A percentile compares a stretch with the other conserved stretches of the same genome.
Conservation (phyloP, 1,140 invertebrate genomes). For the Tetranychus urticae region DNA sequence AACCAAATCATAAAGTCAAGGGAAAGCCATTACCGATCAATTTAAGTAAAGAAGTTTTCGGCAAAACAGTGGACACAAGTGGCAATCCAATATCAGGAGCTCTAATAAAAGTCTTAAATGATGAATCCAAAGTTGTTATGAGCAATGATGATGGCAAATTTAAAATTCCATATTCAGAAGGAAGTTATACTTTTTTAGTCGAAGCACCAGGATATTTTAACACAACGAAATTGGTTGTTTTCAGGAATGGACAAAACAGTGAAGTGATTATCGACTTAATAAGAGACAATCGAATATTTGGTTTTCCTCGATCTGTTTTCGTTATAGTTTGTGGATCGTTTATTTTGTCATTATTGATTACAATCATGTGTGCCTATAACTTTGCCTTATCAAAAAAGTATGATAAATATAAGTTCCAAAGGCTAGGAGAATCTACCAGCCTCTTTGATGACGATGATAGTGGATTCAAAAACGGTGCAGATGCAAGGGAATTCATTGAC, state of each 20-base stretch:
- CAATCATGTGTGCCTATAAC: background rate
- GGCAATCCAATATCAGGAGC: background rate
- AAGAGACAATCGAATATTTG: background rate
- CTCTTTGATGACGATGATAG: slow-evolving; percentile 2
- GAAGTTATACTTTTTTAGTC: background rate
- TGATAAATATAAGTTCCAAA: background rate
- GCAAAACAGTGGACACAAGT: background rate
- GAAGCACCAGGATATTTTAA: background rate
- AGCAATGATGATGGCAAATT: background rate
- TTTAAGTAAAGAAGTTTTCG: background rate
- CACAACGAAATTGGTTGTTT: background rate
- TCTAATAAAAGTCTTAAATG: background rate
- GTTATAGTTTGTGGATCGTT: background rate
- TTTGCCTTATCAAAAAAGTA: background rate
- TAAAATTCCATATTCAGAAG: background rate
- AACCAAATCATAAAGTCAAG: background rate
- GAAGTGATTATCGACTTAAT: background rate
- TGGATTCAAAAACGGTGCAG: background rate
- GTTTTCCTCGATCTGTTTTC: background rate
- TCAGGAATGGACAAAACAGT: background rate
- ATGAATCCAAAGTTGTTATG: background rate
- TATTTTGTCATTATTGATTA: background rate
- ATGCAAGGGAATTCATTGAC: slow-evolving; percentile 3
- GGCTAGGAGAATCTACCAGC: background rate
- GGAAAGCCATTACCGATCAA: background rate